A percentile compares a stretch with the other conserved stretches of the same genome.
phyloP scores from a whole-genome alignment of 2,113 vertebrate species.

The Rostratula benghalensis region DNA sequence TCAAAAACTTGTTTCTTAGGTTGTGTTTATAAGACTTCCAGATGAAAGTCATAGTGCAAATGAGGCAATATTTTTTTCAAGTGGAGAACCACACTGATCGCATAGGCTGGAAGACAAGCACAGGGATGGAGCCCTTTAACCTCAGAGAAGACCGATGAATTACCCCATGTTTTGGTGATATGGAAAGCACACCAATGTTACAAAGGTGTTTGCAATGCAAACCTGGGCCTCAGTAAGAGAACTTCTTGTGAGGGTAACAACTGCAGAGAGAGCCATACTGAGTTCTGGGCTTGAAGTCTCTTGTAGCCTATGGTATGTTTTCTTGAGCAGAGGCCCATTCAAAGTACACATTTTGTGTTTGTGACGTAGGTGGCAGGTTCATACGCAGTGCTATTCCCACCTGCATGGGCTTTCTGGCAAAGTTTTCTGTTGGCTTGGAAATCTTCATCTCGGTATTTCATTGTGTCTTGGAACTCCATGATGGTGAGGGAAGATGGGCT shows the following conservation, averaged over 20 bases:
- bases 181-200: background rate
- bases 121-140: background rate
- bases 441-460: background rate
- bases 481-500: background rate
- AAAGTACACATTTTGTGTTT: accelerated
- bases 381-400: background rate
- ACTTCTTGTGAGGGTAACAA: background rate
- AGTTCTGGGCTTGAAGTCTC: background rate
- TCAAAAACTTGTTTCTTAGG: background rate
- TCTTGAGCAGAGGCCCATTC: background rate
- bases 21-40: background rate
- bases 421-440: background rate
- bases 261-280: background rate
- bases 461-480: background rate
- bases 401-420: background rate
- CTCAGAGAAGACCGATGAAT: background rate
- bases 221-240: background rate
- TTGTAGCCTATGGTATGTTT: accelerated
- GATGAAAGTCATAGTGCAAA: background rate
- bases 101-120: background rate
- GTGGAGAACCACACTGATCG: background rate
- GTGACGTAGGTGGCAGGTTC: background rate
- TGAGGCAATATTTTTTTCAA: background rate
- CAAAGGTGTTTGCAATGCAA: background rate
- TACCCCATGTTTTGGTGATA: background rate